Evolutionary conservation across 2,888 invertebrate genomes (phyloP).

Genomic region (Nycteola revayana): DNA sequence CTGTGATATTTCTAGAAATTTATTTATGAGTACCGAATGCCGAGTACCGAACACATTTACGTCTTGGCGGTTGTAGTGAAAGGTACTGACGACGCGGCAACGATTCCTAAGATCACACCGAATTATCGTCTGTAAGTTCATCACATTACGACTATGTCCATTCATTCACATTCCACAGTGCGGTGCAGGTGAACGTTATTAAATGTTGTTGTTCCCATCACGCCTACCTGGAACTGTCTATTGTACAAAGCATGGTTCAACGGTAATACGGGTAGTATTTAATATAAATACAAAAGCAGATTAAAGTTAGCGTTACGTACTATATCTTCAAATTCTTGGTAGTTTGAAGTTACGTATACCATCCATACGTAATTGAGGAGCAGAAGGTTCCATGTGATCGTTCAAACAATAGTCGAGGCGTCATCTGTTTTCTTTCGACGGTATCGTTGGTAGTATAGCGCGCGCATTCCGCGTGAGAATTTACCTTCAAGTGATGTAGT

Average conservation of each 20-base stretch:
- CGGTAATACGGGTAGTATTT: no score
- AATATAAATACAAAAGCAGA: no score
- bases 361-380: no score
- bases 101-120: neutral
- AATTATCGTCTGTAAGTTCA: constrained; percentile 10
- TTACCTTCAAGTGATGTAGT: constrained; percentile 47
- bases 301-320: no score
- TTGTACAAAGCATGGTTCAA: constrained; percentile 4
- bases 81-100: constrained; percentile 25
- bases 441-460: constrained; percentile 59
- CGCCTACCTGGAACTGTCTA: constrained; percentile 20
- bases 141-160: constrained; percentile 15
- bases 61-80: constrained; percentile 37
- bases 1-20: constrained; percentile 34
- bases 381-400: no score
- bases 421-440: no score
- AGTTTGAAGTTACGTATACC: no score
- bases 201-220: constrained; percentile 20
- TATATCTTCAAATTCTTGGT: no score
- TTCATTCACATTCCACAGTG: constrained; percentile 18
- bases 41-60: constrained; percentile 1
- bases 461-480: constrained; percentile 62
- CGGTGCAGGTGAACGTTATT: constrained; percentile 19
- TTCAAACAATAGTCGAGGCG: no score
- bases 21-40: constrained; percentile 4